phyloP scores from a whole-genome alignment of 2,888 invertebrate species.

The Synergus gifuensis region DNA sequence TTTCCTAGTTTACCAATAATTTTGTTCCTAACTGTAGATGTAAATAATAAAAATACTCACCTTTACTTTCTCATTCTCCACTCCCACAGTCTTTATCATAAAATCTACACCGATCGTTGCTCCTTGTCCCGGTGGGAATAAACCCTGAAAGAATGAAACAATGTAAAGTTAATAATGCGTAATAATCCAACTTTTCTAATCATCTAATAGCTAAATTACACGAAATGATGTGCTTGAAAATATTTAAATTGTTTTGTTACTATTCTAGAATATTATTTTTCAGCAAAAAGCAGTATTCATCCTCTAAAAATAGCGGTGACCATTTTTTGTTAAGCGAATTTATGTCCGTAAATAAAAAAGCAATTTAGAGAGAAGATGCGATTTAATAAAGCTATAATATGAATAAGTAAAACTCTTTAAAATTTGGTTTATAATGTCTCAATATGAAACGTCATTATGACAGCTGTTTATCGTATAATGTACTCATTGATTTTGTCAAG shows the following conservation, averaged over 20 bases:
- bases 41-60: slow-evolving; percentile 76
- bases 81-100: slow-evolving; percentile 99
- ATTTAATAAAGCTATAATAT: neutral
- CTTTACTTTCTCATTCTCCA: slow-evolving; percentile 96
- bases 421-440: neutral
- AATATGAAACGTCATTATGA: slow-evolving; percentile 27
- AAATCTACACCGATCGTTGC: slow-evolving; percentile 99
- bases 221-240: too few species aligned
- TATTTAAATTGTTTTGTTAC: too few species aligned
- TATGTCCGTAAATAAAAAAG: neutral
- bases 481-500: slow-evolving; percentile 17
- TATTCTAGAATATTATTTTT: neutral
- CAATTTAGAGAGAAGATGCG: neutral
- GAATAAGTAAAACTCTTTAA: neutral
- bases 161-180: slow-evolving; percentile 6
- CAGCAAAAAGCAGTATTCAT: neutral
- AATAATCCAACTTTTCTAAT: too few species aligned
- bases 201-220: too few species aligned
- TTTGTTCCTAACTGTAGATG: neutral
- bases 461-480: slow-evolving; percentile 22
- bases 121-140: slow-evolving; percentile 98
- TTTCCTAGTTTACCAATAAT: neutral
- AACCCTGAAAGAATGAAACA: slow-evolving; percentile 81
- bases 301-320: neutral
- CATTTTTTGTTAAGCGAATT: neutral